Evolutionary conservation across 2,113 vertebrate species (phyloP).

Genomic region (Ceratotherium simum): DNA sequence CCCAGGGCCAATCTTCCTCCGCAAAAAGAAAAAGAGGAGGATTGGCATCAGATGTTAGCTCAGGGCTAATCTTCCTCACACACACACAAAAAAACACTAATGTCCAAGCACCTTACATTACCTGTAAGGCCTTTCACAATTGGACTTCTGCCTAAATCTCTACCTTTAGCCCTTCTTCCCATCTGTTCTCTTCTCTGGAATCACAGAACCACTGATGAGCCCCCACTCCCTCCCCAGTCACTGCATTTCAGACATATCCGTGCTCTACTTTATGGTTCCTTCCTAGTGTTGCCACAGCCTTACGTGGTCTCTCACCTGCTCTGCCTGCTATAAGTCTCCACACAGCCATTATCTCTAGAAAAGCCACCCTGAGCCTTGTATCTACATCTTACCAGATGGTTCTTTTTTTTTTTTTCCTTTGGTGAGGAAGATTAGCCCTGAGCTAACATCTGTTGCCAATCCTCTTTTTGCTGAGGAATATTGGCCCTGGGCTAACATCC

Average conservation of each 20-base stretch:
- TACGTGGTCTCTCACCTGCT: too few species aligned
- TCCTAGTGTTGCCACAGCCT: not conserved
- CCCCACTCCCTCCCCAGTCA: too few species aligned
- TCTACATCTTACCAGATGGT: not conserved
- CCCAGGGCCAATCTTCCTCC: too few species aligned
- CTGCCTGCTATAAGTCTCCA: not conserved
- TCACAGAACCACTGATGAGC: not conserved
- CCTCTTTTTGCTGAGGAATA: too few species aligned
- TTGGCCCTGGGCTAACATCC: too few species aligned
- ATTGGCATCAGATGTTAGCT: too few species aligned
- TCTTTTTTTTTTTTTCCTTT: not conserved
- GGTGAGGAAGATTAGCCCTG: too few species aligned
- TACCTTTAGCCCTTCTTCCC: not conserved
- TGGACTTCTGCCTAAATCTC: not conserved
- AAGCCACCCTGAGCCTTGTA: not conserved
- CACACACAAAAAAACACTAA: too few species aligned
- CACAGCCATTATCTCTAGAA: not conserved
- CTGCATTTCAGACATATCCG: accelerated
- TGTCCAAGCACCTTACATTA: not conserved
- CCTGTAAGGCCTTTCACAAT: not conserved
- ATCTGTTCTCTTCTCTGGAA: not conserved
- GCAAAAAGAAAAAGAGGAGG: too few species aligned
- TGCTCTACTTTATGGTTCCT: not conserved
- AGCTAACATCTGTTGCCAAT: too few species aligned
- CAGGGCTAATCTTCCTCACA: too few species aligned